Percentiles rank a stretch among this genome's conserved stretches.
These are phyloP conservation scores for Watsonalla cultraria DNA, from an alignment of 2,888 invertebrate genomes.

Conservation along the genomic window DNA sequence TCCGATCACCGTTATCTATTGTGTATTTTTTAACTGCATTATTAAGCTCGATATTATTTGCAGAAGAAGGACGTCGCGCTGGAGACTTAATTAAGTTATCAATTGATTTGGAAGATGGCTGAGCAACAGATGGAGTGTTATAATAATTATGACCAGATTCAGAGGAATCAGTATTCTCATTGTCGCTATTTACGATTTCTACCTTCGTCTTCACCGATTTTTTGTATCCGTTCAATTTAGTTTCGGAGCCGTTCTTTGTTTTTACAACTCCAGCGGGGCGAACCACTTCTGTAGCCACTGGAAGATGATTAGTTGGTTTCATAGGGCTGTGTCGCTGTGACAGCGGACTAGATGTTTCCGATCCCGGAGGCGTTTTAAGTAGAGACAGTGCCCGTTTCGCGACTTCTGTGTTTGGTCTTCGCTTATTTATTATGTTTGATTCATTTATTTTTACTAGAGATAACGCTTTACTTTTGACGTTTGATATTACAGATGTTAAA, in stretches of 20 bases:
- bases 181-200: constrained; percentile 16
- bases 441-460: constrained; percentile 70
- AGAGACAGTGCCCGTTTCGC: constrained; percentile 49
- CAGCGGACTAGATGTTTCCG: constrained; percentile 41
- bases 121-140: constrained; percentile 21
- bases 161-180: constrained; percentile 25
- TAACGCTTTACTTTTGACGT: constrained; percentile 73
- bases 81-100: constrained; percentile 61
- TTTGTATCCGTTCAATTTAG: constrained; percentile 1
- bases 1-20: constrained; percentile 26
- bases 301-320: constrained; percentile 5
- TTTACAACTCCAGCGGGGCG: constrained; percentile 5
- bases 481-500: constrained; percentile 69
- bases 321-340: constrained; percentile 17
- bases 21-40: constrained; percentile 31
- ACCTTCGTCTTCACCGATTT: constrained; percentile 10
- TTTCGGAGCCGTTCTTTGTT: constrained; percentile 3
- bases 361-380: constrained; percentile 56
- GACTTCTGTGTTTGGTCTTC: constrained; percentile 38
- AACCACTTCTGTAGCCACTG: background rate
- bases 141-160: constrained; percentile 39
- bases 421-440: constrained; percentile 31
- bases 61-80: constrained; percentile 51
- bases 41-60: constrained; percentile 34
- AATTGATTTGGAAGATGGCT: constrained; percentile 44